phyloP scores from a whole-genome alignment of 2,888 invertebrate species.

The Thymelicus sylvestris region DNA sequence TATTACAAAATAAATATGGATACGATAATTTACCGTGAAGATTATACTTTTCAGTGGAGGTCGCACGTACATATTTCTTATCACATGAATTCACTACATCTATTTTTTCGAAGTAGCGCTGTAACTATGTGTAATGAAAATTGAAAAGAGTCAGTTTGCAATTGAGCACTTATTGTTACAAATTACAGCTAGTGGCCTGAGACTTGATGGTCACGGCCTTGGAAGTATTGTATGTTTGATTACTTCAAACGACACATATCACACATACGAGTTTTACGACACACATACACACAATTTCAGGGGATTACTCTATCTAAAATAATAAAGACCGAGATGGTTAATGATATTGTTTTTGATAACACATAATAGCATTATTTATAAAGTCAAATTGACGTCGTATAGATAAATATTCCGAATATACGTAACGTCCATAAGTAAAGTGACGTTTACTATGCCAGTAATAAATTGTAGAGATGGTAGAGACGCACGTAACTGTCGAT shows the following conservation, averaged over 20 bases:
- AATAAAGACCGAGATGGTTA: too few relatives aligned
- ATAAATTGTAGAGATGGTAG: not conserved
- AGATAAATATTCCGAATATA: not conserved
- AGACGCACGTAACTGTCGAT: not conserved
- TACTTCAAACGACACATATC: constrained; percentile 68
- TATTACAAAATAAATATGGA: too few relatives aligned
- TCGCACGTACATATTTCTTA: too few relatives aligned
- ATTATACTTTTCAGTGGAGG: too few relatives aligned
- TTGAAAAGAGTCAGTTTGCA: constrained; percentile 57
- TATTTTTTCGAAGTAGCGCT: not conserved
- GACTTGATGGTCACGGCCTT: constrained; percentile 73
- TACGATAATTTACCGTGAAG: too few relatives aligned
- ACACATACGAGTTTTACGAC: constrained; percentile 52
- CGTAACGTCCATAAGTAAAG: not conserved
- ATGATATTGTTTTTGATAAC: too few relatives aligned
- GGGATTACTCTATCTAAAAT: too few relatives aligned
- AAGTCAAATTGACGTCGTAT: not conserved
- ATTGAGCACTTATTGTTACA: constrained; percentile 75
- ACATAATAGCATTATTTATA: too few relatives aligned
- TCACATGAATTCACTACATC: too few relatives aligned
- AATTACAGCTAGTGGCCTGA: constrained; percentile 60
- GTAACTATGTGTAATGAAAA: constrained; percentile 47
- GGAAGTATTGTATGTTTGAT: constrained; percentile 75
- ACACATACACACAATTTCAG: too few relatives aligned
- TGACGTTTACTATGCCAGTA: not conserved